A percentile compares a stretch with the other conserved stretches of the same genome.
Evolutionary conservation across 2,797 vertebrate species (phyloP).

Genomic region (Pipistrellus nathusii): DNA sequence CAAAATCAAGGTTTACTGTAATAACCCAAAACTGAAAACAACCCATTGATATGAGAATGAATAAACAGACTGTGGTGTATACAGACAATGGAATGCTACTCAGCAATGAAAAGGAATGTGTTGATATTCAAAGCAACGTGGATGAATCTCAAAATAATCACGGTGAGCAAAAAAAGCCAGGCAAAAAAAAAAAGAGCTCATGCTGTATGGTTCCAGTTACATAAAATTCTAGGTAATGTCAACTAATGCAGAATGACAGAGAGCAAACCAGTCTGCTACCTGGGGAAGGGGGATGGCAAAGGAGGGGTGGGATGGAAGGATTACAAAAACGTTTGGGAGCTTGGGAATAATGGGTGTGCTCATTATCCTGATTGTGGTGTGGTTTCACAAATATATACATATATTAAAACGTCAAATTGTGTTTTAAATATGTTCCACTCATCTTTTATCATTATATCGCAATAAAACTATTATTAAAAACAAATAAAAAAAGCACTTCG

Average conservation of each 20-base stretch:
- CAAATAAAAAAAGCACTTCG: neutral
- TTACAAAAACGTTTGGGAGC: neutral
- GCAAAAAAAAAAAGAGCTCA: neutral
- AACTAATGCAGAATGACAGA: neutral
- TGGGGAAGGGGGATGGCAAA: neutral
- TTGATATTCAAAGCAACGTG: neutral
- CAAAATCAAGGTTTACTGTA: neutral
- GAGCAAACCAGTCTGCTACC: neutral
- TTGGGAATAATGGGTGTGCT: neutral
- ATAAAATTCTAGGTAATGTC: neutral
- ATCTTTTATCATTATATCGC: neutral
- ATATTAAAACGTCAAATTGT: neutral
- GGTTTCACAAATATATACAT: neutral
- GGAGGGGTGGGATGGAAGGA: neutral
- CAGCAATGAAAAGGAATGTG: conserved; percentile 3
- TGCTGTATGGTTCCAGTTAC: neutral
- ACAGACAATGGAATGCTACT: neutral
- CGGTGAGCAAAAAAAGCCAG: neutral
- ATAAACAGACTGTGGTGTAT: neutral
- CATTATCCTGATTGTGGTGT: neutral
- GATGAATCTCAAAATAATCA: conserved; percentile 21
- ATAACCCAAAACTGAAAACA: conserved; percentile 5
- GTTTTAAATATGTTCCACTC: conserved; percentile 36
- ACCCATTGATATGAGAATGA: neutral
- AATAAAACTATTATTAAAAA: conserved; percentile 24